Base-by-base conservation (phyloP, 2,113 vertebrate species). In the Channa argus region DNA sequence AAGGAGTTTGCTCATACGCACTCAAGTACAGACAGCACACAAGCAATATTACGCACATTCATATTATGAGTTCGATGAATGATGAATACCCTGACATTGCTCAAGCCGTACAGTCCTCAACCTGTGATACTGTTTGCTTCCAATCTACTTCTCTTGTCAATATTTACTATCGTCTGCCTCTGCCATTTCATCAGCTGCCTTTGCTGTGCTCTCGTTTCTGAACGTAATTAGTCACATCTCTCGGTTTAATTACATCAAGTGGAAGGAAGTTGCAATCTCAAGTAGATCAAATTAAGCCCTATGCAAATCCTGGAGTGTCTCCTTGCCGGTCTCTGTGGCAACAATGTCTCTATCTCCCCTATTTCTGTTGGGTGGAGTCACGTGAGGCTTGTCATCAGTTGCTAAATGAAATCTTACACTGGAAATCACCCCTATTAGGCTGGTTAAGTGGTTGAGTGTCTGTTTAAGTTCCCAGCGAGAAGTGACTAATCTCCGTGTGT, bases 201-300 rank as follows among this genome's bases (percentile, higher is more conserved):
- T 83, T 80, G 71, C 85, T 36, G 15, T 13, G 66, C 68, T 88
- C 86, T 81, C 67, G 63, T 85, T 91, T 91, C 88, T 93, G 90
- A 88, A 88, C 93, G 91, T 93, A 95, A 94, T 95, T 94, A 94
- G 93, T 92, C 91, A 89, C 93, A 92, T 94, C 92, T 93, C 90
- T 92, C 74, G 62, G 86, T 90, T 92, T 95, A 94, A 95, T 95
- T 94, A 92, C 88, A 92, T 92, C 90, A 92, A 94, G 91, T 93
- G 93, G 91, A 94, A 90, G 92, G 92, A 93, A 93, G 90, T 93
- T 88, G 85, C 88, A 92, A 91, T 94, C 94, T 94, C 86, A 94
- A 94, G 93, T 94, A 93, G 90, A 94, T 94, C 92, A 94, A 93
- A 94, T 94, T 94, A 94, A 91, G 90, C 85, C 63, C 88, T 88